A percentile compares a stretch with the other conserved stretches of the same genome.
Conservation (phyloP, 2,888 invertebrate species). For the Eugnorisma glareosa region DNA sequence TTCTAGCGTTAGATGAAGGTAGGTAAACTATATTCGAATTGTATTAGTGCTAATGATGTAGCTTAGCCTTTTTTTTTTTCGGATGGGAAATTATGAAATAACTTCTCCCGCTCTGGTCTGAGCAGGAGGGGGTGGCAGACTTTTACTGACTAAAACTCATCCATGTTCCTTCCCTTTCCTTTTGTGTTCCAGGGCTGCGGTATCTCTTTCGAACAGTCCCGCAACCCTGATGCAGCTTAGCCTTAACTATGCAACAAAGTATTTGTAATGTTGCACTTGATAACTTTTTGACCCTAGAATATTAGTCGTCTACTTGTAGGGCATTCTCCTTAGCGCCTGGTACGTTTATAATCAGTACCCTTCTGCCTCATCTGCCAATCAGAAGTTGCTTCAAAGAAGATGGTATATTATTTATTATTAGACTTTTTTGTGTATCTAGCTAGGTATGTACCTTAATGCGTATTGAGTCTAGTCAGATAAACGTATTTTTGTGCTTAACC, state of each 20-base stretch:
- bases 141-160: too few relatives aligned
- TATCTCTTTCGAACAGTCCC: too few relatives aligned
- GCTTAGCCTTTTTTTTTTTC: too few relatives aligned
- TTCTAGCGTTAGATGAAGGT: neutral
- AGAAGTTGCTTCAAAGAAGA: neutral
- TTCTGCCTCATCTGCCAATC: neutral
- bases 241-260: conserved; percentile 64
- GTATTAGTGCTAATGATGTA: neutral
- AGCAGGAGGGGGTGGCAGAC: too few relatives aligned
- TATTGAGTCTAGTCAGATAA: neutral
- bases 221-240: too few relatives aligned
- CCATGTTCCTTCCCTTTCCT: too few relatives aligned
- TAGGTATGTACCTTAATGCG: neutral
- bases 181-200: too few relatives aligned
- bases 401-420: neutral
- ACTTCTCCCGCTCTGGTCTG: too few relatives aligned
- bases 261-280: conserved; percentile 52
- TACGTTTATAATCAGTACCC: conserved; percentile 27
- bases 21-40: neutral
- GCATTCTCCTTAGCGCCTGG: conserved; percentile 47
- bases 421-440: neutral
- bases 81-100: too few relatives aligned
- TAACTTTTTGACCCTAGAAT: conserved; percentile 62
- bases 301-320: conserved; percentile 36
- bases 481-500: neutral